Evolutionary conservation across 2,113 vertebrate genomes (phyloP).

Genomic region (Mus musculus): DNA sequence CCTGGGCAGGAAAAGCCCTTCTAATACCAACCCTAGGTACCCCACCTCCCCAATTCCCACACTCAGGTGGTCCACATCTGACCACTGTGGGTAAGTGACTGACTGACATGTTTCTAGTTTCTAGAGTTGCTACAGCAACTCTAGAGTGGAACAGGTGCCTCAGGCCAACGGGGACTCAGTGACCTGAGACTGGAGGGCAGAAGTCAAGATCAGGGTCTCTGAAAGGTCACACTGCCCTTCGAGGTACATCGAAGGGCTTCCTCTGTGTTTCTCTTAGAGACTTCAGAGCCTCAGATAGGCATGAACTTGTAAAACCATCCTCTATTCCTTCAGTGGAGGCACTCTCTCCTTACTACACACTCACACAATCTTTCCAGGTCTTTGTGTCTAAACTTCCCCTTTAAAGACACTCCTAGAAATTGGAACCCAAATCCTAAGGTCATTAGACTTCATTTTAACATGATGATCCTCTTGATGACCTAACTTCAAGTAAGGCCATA

Average conservation of each 20-base stretch:
- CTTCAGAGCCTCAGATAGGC: not conserved
- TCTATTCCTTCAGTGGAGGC: too few species aligned
- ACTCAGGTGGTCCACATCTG: too few species aligned
- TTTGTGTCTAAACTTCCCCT: not conserved
- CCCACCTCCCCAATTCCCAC: not conserved
- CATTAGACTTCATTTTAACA: not conserved
- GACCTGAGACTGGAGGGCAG: not conserved
- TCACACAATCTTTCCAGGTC: not conserved
- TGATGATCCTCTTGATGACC: not conserved
- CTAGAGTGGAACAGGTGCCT: not conserved
- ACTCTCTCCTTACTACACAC: not conserved
- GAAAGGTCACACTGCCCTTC: rapidly evolving
- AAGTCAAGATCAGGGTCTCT: not conserved
- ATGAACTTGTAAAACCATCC: not conserved
- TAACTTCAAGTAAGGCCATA: not conserved
- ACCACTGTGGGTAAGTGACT: not conserved
- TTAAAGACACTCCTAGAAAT: not conserved
- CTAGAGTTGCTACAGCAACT: not conserved
- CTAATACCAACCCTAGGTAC: not conserved
- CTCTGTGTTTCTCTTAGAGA: rapidly evolving
- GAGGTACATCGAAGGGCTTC: rapidly evolving
- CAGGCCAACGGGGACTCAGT: not conserved
- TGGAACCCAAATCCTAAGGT: not conserved
- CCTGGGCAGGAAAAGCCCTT: not conserved
- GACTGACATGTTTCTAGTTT: not conserved